These are phyloP conservation scores for Mobula hypostoma DNA, from an alignment of 2,113 vertebrate genomes.

Conservation along the genomic window DNA sequence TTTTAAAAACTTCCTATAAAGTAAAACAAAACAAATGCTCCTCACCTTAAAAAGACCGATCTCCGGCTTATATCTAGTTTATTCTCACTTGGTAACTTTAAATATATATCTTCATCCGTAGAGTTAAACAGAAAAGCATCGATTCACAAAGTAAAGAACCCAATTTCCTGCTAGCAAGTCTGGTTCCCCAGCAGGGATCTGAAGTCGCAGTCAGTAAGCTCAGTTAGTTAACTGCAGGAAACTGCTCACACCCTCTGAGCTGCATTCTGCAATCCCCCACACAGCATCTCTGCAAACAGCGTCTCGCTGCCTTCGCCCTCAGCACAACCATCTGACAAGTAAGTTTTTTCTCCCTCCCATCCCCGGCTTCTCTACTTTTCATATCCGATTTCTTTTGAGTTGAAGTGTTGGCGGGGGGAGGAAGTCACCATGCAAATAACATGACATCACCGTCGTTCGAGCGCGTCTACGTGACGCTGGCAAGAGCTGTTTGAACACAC, in stretches of 20 bases:
- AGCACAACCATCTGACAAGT: constrained; percentile 18
- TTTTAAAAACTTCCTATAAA: not conserved
- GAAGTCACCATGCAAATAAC: constrained; percentile 24
- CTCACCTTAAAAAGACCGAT: not conserved
- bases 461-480: not conserved
- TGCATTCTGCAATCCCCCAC: not conserved
- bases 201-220: not conserved
- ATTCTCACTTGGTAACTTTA: not conserved
- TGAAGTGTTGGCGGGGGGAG: not conserved
- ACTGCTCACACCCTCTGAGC: not conserved
- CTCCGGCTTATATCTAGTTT: not conserved
- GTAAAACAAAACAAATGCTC: too few species aligned
- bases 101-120: not conserved
- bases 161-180: not conserved
- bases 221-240: constrained; percentile 13
- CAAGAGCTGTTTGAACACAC: not conserved
- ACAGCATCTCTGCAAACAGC: constrained; percentile 6
- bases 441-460: not conserved
- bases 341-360: not conserved
- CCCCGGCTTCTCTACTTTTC: not conserved
- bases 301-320: not conserved
- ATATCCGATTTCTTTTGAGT: not conserved
- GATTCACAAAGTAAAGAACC: not conserved
- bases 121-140: not conserved
- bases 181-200: not conserved